Percentiles rank a stretch among this genome's conserved stretches.
phyloP scores from a whole-genome alignment of 1,140 invertebrate genomes.

The Gyrodactylus salaris region DNA sequence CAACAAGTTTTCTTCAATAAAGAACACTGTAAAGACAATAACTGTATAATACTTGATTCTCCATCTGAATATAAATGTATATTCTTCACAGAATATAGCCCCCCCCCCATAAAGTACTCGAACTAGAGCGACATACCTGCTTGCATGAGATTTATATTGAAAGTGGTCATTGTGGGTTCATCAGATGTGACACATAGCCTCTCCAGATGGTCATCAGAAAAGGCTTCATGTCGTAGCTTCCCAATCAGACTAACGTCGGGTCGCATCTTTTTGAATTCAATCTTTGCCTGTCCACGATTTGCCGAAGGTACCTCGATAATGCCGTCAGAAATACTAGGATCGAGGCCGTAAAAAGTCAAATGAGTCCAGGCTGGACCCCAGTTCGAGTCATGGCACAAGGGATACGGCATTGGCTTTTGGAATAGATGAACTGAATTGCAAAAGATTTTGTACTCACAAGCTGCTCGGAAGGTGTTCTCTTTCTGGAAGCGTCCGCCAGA shows the following conservation, averaged over 20 bases:
- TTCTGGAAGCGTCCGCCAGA: neutral
- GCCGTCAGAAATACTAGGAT: neutral
- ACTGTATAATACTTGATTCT: too few species aligned
- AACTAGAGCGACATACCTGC: too few species aligned
- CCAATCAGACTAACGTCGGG: slow-evolving; percentile 1
- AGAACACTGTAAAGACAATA: too few species aligned
- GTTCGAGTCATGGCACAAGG: slow-evolving; percentile 18
- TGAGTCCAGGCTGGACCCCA: slow-evolving; percentile 15
- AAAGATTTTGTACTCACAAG: slow-evolving; percentile 19
- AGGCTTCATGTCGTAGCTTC: neutral
- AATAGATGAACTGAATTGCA: neutral
- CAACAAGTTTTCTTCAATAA: too few species aligned
- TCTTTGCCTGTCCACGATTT: neutral
- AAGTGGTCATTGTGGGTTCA: neutral
- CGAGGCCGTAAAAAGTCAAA: neutral
- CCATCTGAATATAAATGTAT: too few species aligned
- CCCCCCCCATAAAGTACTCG: too few species aligned
- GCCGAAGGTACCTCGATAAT: neutral
- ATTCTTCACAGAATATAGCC: too few species aligned
- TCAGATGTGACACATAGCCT: neutral
- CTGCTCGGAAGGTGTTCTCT: slow-evolving; percentile 18
- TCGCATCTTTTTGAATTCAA: neutral
- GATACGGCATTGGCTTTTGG: slow-evolving; percentile 12
- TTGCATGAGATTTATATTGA: neutral
- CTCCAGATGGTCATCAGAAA: neutral